A percentile compares a stretch with the other conserved stretches of the same genome.
Evolutionary conservation across 2,888 invertebrate species (phyloP).

Genomic region (Acrobasis consociella): DNA sequence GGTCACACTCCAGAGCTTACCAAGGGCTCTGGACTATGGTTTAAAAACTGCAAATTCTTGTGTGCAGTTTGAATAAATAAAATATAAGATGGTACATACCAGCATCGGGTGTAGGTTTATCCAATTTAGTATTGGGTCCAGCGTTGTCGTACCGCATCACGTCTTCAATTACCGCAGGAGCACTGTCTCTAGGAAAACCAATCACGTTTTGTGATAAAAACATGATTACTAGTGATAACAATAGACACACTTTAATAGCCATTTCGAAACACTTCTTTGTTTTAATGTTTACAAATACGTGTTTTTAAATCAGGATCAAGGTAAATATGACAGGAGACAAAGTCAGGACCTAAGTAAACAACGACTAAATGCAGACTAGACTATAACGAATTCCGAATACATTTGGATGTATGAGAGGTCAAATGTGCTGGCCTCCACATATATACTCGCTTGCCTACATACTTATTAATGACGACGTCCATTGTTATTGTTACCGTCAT

Average conservation of each 20-base stretch:
- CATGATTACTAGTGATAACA: conserved; percentile 2
- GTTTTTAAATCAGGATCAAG: not conserved
- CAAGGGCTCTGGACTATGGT: no score
- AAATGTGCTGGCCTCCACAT: not conserved
- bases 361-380: conserved; percentile 3
- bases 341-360: not conserved
- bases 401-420: conserved; percentile 7
- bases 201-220: conserved; percentile 11
- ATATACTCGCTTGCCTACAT: not conserved
- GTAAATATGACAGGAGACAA: not conserved
- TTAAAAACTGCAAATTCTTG: no score
- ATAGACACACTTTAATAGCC: not conserved
- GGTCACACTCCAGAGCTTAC: no score
- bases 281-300: not conserved
- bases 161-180: conserved; percentile 33
- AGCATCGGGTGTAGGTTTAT: not conserved
- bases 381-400: conserved; percentile 1
- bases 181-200: conserved; percentile 25
- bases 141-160: conserved; percentile 23
- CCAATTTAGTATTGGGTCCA: conserved; percentile 2
- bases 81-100: conserved; percentile 9
- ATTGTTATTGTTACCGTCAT: conserved; percentile 21
- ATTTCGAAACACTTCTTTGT: conserved; percentile 7
- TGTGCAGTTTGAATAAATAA: not conserved
- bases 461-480: not conserved